Conservation (phyloP, 2,113 vertebrate species). For the Natator depressus region DNA sequence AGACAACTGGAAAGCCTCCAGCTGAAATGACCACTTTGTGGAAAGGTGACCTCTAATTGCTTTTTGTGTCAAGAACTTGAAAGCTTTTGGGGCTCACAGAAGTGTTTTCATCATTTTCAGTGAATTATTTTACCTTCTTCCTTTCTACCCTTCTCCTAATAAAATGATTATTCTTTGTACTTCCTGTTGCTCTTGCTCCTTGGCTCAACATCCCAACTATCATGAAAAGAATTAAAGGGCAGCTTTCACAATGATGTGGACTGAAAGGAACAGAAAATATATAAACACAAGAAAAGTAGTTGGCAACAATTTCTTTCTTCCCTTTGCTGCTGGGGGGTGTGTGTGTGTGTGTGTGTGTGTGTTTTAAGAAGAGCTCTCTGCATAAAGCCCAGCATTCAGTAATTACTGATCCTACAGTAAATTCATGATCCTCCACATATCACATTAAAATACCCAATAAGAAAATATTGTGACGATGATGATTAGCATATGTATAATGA, state of each 20-base stretch:
- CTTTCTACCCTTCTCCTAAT: constrained; percentile 22
- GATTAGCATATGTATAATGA: background rate
- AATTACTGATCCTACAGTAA: background rate
- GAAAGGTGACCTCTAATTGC: constrained; percentile 26
- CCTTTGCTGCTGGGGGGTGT: background rate
- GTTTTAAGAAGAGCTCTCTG: background rate
- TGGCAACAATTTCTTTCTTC: background rate
- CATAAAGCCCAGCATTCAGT: background rate
- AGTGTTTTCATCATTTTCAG: constrained; percentile 18
- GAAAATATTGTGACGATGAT: background rate
- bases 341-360: background rate
- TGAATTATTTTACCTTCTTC: constrained; percentile 22
- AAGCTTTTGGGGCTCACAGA: constrained; percentile 19
- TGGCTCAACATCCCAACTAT: background rate
- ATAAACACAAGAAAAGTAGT: background rate
- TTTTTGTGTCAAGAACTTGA: constrained; percentile 26
- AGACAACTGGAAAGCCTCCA: constrained; percentile 41
- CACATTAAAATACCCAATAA: background rate
- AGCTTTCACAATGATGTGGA: background rate
- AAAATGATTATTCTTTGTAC: background rate
- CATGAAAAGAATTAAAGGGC: background rate
- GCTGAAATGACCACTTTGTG: background rate
- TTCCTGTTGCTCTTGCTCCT: background rate
- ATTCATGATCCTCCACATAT: background rate
- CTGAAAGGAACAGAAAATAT: background rate